Evolutionary conservation across 2,888 invertebrate species (phyloP), one percentile per base, ranked within the genome.

Genomic region (Synanthedon andrenaeformis): DNA sequence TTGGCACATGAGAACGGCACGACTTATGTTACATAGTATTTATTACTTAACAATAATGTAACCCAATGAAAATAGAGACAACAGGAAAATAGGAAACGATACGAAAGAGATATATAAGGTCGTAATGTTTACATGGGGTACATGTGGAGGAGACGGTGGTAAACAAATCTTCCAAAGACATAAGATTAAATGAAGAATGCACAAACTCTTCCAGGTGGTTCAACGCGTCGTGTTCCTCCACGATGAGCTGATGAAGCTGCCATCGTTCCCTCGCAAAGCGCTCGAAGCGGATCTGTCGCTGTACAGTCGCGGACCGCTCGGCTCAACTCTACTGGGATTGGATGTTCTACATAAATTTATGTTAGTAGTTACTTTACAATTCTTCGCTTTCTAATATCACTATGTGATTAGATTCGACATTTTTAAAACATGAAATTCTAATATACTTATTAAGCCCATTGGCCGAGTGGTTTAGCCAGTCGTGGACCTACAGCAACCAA

Each of bases 341-440:
- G 99, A 99, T 75, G 96, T 98, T 0, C 88, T 99, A 58, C 99
- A 99, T 79, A 99, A 99, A 80, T 97, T 98, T 70, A 97, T 97
- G 92, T 88, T 61, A 73, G 80, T 45, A 45, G 6, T 45, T 45
- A n/a, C n/a, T n/a, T n/a, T n/a, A 12, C n/a, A 45, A 1, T n/a
- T 45, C 13, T 45, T 13, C 2, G 10, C 10, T 12, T 52, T 17
- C 12, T 4, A 51, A 17, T 51, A 2, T 17, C 17, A 17, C 17
- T 2, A 17, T 35, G 10, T 3, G 4, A 45, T 45, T 12, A 28
- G 4, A 28, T 4, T 51, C 51, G 6, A 5, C 23, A 19, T 12
- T 14, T 19, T 48, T 11, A 23, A 48, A 42, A 28, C 12, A n/a
- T n/a, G 1, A 14, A 41, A 42, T 51, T 19, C 23, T 19, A 6